Conservation (phyloP, 1,140 invertebrate genomes). For the Pachypsylla venusta region DNA sequence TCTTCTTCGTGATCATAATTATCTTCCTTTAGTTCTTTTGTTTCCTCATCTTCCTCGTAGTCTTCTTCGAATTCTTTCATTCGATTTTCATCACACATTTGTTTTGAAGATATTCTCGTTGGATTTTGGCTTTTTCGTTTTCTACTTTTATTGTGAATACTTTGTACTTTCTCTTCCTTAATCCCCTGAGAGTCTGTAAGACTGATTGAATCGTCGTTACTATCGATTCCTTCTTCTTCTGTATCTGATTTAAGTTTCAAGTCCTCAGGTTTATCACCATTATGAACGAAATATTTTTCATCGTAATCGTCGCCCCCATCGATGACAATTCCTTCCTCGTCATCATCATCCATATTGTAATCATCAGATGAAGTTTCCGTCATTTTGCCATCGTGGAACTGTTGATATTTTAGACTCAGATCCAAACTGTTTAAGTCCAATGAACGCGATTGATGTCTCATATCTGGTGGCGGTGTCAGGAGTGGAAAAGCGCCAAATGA, state of each 20-base stretch:
- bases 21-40: constrained; percentile 15
- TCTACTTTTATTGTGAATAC: constrained; percentile 32
- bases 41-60: constrained; percentile 16
- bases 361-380: constrained; percentile 27
- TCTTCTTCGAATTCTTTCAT: constrained; percentile 18
- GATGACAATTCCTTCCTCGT: constrained; percentile 44
- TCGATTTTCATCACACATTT: constrained; percentile 16
- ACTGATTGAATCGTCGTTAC: constrained; percentile 54
- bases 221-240: constrained; percentile 47
- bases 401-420: constrained; percentile 32
- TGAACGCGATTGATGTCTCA: constrained; percentile 43
- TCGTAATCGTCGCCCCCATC: constrained; percentile 46
- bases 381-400: neutral
- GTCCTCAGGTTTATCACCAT: constrained; percentile 44
- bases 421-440: constrained; percentile 51
- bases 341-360: constrained; percentile 36
- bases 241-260: constrained; percentile 49
- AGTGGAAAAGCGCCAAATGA: constrained; percentile 60
- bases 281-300: constrained; percentile 39
- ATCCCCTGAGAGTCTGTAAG: constrained; percentile 36
- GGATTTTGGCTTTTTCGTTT: constrained; percentile 88
- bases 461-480: constrained; percentile 51
- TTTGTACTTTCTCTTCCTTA: constrained; percentile 35
- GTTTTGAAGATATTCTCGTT: constrained; percentile 37
- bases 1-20: constrained; percentile 11